A percentile compares a stretch with the other conserved stretches of the same genome.
Evolutionary conservation across 1,140 invertebrate genomes (phyloP).

Genomic region (Platyscapa corneri): DNA sequence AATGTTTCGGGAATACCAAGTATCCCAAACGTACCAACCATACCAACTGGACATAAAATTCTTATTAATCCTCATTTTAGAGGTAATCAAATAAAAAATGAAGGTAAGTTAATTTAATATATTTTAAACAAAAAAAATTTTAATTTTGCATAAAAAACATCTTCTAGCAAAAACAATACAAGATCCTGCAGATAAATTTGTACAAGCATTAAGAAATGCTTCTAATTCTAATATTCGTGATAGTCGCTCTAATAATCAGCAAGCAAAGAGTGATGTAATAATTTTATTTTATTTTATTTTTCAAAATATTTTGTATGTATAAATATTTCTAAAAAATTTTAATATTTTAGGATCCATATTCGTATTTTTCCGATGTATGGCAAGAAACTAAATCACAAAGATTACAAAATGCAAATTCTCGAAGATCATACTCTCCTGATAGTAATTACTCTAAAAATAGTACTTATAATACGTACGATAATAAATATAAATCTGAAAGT

Average conservation of each 20-base stretch:
- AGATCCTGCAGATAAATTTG: constrained; percentile 56
- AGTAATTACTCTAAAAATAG: constrained; percentile 64
- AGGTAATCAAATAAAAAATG: constrained; percentile 63
- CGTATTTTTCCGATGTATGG: constrained; percentile 73
- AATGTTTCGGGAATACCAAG: constrained; percentile 49
- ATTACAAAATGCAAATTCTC: constrained; percentile 32
- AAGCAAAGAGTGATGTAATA: constrained; percentile 67
- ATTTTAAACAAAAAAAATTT: not conserved
- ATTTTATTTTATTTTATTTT: constrained; percentile 27
- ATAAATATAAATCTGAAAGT: constrained; percentile 67
- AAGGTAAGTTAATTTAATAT: constrained; percentile 16
- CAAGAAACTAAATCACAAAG: constrained; percentile 68
- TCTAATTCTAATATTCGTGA: constrained; percentile 54
- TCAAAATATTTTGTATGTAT: constrained; percentile 13
- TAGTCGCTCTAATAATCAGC: constrained; percentile 63
- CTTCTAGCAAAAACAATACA: constrained; percentile 57
- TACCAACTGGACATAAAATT: constrained; percentile 72
- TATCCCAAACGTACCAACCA: constrained; percentile 58
- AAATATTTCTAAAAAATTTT: not conserved
- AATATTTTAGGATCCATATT: constrained; percentile 68
- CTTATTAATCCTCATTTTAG: constrained; percentile 74
- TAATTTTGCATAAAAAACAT: constrained; percentile 4
- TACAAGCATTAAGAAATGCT: constrained; percentile 58
- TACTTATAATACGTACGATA: constrained; percentile 63
- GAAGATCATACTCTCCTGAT: constrained; percentile 62